A percentile compares a stretch with the other conserved stretches of the same genome.
These are phyloP conservation scores for Schrankia costaestrigalis DNA, from an alignment of 2,888 invertebrate genomes.

Conservation along the genomic window DNA sequence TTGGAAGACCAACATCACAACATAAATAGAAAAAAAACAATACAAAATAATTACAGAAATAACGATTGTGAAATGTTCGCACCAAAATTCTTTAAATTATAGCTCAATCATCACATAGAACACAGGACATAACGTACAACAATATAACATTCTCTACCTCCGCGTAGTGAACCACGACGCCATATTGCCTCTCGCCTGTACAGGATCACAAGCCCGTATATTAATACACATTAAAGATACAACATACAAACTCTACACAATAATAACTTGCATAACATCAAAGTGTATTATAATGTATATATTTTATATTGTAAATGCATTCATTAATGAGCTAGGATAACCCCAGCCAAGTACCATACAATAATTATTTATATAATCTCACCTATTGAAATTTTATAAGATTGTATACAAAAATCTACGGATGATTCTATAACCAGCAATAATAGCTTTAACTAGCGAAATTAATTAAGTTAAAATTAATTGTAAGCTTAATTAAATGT, in stretches of 20 bases:
- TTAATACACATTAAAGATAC: slow-evolving; percentile 1
- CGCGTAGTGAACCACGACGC: too few species aligned
- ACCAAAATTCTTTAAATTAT: too few species aligned
- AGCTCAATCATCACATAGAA: slow-evolving; percentile 29
- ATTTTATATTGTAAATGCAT: slow-evolving; percentile 21
- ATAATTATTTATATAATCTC: slow-evolving; percentile 14
- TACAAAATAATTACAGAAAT: slow-evolving; percentile 54
- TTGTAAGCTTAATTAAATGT: too few species aligned
- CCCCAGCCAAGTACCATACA: too few species aligned
- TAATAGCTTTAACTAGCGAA: too few species aligned
- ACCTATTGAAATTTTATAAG: slow-evolving; percentile 7
- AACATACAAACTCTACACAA: slow-evolving; percentile 13
- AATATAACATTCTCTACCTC: slow-evolving; percentile 4
- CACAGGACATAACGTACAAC: not conserved
- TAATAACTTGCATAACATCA: slow-evolving; percentile 10
- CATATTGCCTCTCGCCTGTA: too few species aligned
- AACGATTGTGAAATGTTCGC: slow-evolving; percentile 54
- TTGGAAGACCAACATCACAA: slow-evolving; percentile 80
- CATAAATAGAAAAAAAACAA: slow-evolving; percentile 74
- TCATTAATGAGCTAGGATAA: slow-evolving; percentile 6
- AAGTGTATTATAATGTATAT: slow-evolving; percentile 6
- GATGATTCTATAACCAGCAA: too few species aligned
- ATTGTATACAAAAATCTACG: slow-evolving; percentile 1
- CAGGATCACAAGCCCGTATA: not conserved
- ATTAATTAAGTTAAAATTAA: too few species aligned